phyloP scores from a whole-genome alignment of 2,113 vertebrate genomes.

The Cephalopterus ornatus region DNA sequence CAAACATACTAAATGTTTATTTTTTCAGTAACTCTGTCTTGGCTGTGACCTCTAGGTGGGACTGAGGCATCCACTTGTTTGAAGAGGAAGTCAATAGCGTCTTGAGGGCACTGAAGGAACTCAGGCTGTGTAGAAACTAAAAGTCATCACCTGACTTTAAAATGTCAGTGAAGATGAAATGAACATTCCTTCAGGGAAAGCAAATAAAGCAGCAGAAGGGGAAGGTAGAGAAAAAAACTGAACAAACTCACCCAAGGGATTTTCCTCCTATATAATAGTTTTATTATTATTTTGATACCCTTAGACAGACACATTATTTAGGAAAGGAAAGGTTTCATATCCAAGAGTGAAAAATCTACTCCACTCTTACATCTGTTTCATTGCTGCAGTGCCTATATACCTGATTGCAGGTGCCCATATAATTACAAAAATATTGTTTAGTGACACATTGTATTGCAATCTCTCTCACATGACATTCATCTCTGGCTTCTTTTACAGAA shows the following conservation, averaged over 20 bases:
- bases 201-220: not conserved
- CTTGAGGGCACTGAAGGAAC: not conserved
- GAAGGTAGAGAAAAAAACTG: not conserved
- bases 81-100: not conserved
- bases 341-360: not conserved
- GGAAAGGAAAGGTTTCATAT: not conserved
- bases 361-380: not conserved
- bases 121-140: not conserved
- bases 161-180: conserved; percentile 26
- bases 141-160: conserved; percentile 28
- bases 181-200: not conserved
- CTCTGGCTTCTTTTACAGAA: not conserved
- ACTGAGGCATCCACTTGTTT: not conserved
- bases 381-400: not conserved
- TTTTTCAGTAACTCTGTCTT: not conserved
- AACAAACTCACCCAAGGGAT: not conserved
- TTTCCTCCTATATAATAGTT: not conserved
- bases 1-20: not conserved
- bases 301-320: not conserved
- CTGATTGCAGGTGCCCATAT: not conserved
- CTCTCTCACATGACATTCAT: not conserved
- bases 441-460: not conserved
- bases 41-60: not conserved
- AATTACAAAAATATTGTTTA: not conserved
- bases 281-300: not conserved